These are phyloP conservation scores for Bilobella aurantiaca DNA, from an alignment of 1,140 invertebrate genomes.

Conservation along the genomic window DNA sequence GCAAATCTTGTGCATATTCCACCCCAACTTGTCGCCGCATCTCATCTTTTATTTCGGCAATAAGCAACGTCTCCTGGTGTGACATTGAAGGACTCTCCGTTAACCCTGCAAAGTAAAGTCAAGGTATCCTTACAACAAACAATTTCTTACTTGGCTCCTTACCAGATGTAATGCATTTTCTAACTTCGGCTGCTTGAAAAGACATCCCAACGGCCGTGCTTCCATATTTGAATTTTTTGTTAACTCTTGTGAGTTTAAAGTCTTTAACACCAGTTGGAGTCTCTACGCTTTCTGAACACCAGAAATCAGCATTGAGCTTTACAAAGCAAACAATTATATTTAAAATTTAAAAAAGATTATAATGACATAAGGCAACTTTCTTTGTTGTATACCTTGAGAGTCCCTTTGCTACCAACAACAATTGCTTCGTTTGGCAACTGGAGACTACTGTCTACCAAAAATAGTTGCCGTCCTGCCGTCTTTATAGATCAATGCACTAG, in stretches of 20 bases:
- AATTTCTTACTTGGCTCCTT: constrained; percentile 17
- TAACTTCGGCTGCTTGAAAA: constrained; percentile 61
- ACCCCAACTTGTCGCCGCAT: constrained; percentile 56
- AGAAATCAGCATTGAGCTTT: no score
- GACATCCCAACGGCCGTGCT: constrained; percentile 61
- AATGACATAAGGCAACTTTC: no score
- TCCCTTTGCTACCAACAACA: constrained; percentile 59
- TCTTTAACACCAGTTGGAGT: constrained; percentile 39
- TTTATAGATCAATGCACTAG: constrained; percentile 52
- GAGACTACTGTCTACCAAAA: constrained; percentile 46
- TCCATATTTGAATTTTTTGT: constrained; percentile 46
- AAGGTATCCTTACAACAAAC: background rate
- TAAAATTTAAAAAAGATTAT: no score
- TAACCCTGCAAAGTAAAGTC: constrained; percentile 44
- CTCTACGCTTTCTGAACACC: constrained; percentile 39
- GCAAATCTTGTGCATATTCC: constrained; percentile 45
- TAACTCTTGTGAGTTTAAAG: constrained; percentile 45
- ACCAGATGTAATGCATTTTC: constrained; percentile 54
- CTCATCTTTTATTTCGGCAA: constrained; percentile 55
- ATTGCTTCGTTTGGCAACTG: constrained; percentile 53
- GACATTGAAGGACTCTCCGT: constrained; percentile 51
- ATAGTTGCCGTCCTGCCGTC: constrained; percentile 52
- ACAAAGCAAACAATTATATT: no score
- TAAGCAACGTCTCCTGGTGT: constrained; percentile 49
- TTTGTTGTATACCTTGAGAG: constrained; percentile 45